These are phyloP conservation scores for Falco novaeseelandiae DNA, from an alignment of 2,797 vertebrate genomes.

Conservation along the genomic window DNA sequence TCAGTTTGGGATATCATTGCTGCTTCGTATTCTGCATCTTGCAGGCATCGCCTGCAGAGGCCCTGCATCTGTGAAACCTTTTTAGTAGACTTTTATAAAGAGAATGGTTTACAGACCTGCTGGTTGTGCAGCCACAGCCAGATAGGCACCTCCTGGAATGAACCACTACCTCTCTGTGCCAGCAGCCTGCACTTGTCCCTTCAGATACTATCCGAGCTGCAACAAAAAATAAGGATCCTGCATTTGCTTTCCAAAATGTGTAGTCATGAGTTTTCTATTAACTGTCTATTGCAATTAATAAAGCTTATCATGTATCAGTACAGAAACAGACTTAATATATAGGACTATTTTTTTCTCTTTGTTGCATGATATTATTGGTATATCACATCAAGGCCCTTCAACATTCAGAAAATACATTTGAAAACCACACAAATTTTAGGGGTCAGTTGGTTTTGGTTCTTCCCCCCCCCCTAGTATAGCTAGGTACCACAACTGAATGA, in stretches of 20 bases:
- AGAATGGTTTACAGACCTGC: background rate
- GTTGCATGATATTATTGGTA: background rate
- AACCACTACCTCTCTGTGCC: background rate
- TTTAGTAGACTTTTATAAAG: background rate
- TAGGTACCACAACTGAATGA: background rate
- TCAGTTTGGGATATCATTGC: background rate
- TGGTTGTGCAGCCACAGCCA: background rate
- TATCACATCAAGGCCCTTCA: background rate
- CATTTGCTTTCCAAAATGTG: background rate
- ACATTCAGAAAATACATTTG: background rate
- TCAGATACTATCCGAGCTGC: background rate
- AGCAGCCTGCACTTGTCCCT: background rate
- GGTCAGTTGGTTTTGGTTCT: accelerated
- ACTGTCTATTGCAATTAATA: background rate
- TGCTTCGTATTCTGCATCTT: background rate
- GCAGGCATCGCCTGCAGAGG: background rate
- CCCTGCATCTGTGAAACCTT: background rate
- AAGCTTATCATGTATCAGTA: background rate
- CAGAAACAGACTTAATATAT: background rate
- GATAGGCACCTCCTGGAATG: background rate
- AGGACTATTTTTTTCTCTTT: accelerated
- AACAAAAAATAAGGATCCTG: background rate
- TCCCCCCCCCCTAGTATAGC: accelerated
- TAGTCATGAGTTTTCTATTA: background rate
- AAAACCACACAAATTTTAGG: background rate